Conservation (phyloP, 1,140 invertebrate genomes). For the Ostrea edulis region DNA sequence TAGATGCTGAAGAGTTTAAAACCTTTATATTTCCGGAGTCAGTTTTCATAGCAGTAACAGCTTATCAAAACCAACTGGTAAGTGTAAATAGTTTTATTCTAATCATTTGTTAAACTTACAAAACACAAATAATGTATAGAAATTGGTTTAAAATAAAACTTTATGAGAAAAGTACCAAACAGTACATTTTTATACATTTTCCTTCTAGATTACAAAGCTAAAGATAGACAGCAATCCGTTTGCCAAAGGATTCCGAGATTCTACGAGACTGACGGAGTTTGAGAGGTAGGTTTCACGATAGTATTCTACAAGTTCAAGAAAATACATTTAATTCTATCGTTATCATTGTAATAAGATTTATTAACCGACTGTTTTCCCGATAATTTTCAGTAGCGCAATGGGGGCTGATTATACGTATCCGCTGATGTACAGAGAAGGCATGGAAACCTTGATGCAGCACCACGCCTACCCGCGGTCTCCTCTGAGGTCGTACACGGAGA, state of each 20-base stretch:
- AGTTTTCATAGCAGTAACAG: constrained; percentile 99
- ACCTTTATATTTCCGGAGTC: constrained; percentile 97
- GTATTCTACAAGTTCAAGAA: neutral
- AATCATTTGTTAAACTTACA: no score
- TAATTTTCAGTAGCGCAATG: constrained; percentile 39
- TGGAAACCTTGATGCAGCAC: constrained; percentile 77
- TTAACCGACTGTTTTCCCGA: no score
- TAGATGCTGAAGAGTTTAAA: constrained; percentile 91
- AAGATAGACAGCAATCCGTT: constrained; percentile 98
- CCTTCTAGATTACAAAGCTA: constrained; percentile 89
- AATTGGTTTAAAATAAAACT: no score
- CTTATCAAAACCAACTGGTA: constrained; percentile 98
- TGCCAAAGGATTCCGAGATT: constrained; percentile 97
- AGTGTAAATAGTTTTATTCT: constrained; percentile 77
- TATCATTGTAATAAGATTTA: no score
- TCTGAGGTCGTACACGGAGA: constrained; percentile 71
- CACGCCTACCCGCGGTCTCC: constrained; percentile 77
- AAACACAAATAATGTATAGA: no score
- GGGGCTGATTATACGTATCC: constrained; percentile 47
- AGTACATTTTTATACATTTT: no score
- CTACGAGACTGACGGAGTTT: constrained; percentile 95
- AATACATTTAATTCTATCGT: no score
- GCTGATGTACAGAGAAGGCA: constrained; percentile 73
- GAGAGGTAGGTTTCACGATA: constrained; percentile 84
- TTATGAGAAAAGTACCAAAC: no score